Evolutionary conservation across 53 echinoderm and acorn worm genomes (phyloP), one percentile per base, ranked within the genome.

Genomic region (Actinopyga echinites): DNA sequence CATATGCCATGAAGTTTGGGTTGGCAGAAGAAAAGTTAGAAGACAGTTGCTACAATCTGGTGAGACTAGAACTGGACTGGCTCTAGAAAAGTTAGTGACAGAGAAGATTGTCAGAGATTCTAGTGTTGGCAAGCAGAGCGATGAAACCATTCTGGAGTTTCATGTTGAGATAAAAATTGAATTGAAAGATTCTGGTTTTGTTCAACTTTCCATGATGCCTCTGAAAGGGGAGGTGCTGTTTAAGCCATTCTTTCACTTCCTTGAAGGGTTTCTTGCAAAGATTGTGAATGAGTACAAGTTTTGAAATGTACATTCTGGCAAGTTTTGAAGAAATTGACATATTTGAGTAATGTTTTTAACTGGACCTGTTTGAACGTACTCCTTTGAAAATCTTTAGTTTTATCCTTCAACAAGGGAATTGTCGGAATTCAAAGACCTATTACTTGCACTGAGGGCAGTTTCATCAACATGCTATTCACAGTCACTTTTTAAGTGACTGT

Each of bases 21-120:
- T 92, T 7, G 99, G 99, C 9, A 59, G 99, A 29, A 85, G 99
- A 36, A 99, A 92, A 55, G 82, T 91, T 29, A 83, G 94, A 65
- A 86, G 94, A 40, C 43, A 37, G 10, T 32, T 71, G n/a, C 58
- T 67, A 44, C 60, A 79, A 17, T 59, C 34, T 9, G 69, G 36
- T 5, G 69, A 33, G 1, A 36, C 35, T 22, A 71, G 54, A 21
- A 61, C 65, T 28, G 58, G 35, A 63, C 37, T 91, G 28, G 57
- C 30, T 23, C 71, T 90, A 8, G 93, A 93, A 81, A 87, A 68
- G 22, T 63, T 60, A 8, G 87, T 93, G 23, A 90, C 93, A 0
- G 62, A 86, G 45, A 85, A 75, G 31, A 34, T 82, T 21, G 81
- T 93, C 55, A 79, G 80, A 28, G 21, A 80, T 10, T 49, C 49